Evolutionary conservation across 2,797 vertebrate species (phyloP).

Genomic region (Hybognathus amarus): DNA sequence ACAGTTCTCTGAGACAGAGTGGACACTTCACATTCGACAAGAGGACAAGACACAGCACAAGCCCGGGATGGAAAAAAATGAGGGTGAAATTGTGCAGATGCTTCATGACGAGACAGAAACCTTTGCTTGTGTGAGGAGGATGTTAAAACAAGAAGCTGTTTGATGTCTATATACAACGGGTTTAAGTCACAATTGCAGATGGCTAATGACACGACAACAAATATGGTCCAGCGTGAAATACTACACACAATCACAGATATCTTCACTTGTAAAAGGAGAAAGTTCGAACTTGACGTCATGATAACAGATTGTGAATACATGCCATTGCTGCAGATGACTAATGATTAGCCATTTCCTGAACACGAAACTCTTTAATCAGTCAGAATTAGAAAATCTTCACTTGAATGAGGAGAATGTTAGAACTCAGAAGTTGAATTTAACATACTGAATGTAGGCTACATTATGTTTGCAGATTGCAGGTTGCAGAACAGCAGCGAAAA

Average conservation of each 20-base stretch:
- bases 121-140: background rate
- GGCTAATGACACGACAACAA: background rate
- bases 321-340: background rate
- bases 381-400: background rate
- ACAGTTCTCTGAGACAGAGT: conserved; percentile 44
- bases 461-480: background rate
- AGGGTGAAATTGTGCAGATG: background rate
- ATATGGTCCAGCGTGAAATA: background rate
- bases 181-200: background rate
- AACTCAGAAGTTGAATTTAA: background rate
- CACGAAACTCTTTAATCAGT: background rate
- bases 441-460: background rate
- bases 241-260: background rate
- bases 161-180: background rate
- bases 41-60: conserved; percentile 25
- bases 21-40: conserved; percentile 42
- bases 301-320: background rate
- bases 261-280: background rate
- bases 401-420: background rate
- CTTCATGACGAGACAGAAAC: background rate
- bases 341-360: background rate
- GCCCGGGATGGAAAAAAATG: background rate
- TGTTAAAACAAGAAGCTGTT: background rate
- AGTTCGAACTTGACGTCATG: background rate
- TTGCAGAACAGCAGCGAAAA: background rate